Percentiles rank a stretch among this genome's conserved stretches.
Evolutionary conservation across 1,140 invertebrate species (phyloP).

Genomic region (Plutomurus gul): DNA sequence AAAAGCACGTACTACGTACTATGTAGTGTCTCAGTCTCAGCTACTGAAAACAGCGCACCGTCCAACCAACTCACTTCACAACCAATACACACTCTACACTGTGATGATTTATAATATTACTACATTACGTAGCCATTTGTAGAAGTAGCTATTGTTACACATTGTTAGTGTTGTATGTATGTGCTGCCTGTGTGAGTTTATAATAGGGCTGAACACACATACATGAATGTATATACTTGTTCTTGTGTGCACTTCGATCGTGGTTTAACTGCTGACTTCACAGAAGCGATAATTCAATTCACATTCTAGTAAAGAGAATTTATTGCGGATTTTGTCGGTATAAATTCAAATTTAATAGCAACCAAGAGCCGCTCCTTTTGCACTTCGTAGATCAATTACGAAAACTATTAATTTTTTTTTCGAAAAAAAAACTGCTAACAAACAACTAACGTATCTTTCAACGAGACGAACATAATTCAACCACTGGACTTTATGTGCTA

Average conservation of each 20-base stretch:
- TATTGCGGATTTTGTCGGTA: slow-evolving; percentile 17
- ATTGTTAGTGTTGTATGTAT: background rate
- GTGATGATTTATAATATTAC: too few relatives aligned
- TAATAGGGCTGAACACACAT: background rate
- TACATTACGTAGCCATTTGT: too few relatives aligned
- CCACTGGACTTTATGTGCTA: background rate
- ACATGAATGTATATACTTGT: too few relatives aligned
- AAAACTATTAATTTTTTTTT: slow-evolving; percentile 10
- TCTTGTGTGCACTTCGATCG: background rate
- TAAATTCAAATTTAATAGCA: slow-evolving; percentile 11
- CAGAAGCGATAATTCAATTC: background rate
- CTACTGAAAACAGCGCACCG: too few relatives aligned
- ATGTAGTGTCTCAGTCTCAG: too few relatives aligned
- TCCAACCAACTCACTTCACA: too few relatives aligned
- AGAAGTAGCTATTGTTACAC: too few relatives aligned
- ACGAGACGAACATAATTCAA: background rate
- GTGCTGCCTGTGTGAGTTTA: background rate
- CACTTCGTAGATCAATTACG: background rate
- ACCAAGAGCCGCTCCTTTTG: background rate
- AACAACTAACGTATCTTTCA: background rate
- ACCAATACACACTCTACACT: too few relatives aligned
- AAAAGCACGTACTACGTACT: slow-evolving; percentile 17
- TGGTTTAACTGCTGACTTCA: too few relatives aligned
- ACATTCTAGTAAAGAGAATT: background rate
- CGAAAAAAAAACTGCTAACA: background rate